Percentiles rank a stretch among this genome's conserved stretches.
phyloP scores from a whole-genome alignment of 2,797 vertebrate species.

The Emys orbicularis region DNA sequence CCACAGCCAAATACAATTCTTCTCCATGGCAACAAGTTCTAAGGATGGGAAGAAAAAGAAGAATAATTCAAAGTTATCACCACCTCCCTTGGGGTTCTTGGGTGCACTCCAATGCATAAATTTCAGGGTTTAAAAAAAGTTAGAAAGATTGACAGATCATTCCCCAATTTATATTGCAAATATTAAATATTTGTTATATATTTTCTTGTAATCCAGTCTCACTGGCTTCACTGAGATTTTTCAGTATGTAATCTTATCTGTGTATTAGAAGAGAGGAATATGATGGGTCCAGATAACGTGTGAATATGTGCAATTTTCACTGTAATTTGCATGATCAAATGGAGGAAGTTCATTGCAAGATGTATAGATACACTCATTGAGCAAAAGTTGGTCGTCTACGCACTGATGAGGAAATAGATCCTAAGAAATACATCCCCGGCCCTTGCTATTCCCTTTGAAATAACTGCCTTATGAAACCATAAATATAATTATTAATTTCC shows the following conservation, averaged over 20 bases:
- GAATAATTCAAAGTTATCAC: not conserved
- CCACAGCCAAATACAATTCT: not conserved
- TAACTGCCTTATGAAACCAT: not conserved
- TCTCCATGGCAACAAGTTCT: not conserved
- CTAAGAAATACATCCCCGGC: not conserved
- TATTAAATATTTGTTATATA: not conserved
- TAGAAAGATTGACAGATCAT: not conserved
- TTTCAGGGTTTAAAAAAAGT: not conserved
- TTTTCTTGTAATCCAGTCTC: not conserved
- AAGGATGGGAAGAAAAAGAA: not conserved
- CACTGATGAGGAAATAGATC: not conserved
- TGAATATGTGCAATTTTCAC: not conserved
- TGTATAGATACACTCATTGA: not conserved
- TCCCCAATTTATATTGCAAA: not conserved
- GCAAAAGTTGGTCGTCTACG: not conserved
- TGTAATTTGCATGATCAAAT: not conserved
- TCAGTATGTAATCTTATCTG: not conserved
- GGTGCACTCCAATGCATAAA: not conserved
- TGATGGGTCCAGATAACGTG: not conserved
- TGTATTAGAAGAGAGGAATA: not conserved
- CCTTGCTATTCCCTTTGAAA: not conserved
- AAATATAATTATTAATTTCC: not conserved
- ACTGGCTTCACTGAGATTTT: not conserved
- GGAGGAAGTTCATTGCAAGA: not conserved
- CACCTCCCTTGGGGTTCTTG: not conserved